Base-by-base conservation (phyloP, 2,113 vertebrate genomes). In the Lanius collurio region DNA sequence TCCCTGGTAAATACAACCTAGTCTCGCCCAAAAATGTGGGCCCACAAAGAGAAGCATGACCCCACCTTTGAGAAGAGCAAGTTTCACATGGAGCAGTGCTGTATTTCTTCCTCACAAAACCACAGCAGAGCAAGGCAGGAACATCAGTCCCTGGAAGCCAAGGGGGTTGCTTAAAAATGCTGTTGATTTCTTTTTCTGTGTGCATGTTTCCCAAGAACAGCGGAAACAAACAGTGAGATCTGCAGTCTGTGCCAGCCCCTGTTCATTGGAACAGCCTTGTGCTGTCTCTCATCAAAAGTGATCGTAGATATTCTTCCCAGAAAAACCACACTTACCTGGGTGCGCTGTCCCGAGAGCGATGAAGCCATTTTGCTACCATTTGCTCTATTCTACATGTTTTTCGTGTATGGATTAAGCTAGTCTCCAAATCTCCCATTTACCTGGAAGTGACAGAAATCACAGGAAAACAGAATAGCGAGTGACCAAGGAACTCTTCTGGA, bases 401-500 rank as follows among this genome's bases (percentile, higher is more conserved):
- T 77, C 98, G 98, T 83, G 98, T 96, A 46, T 99, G 99, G 95
- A 98, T 98, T 96, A 99, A 98, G 97, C 98, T 98, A 97, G 98
- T 94, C 97, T 99, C 99, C 94, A 98, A 98, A 98, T 99, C 99
- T 98, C 99, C 99, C 99, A 99, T 99, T 98, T 99, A 99, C 98
- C 99, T 99, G 69, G 77, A 97, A 76, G 69, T 5, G 46, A 89
- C 27, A 88, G 55, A 93, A 89, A 85, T 14, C 60, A 90, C 75
- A 87, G 57, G 60, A 50, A 71, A 79, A 68, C 21, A 56, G 65
- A 50, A 44, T 47, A 24, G 57, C 7, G 24, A 56, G 53, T 37
- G 12, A 35, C 6, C 4, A 19, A 44, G 22, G 27, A 56, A 15
- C 52, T 27, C n/a, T 31, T 41, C 70, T 11, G 65, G 57, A 14